Evolutionary conservation across 2,797 vertebrate genomes (phyloP).

Genomic region (Liasis olivaceus): DNA sequence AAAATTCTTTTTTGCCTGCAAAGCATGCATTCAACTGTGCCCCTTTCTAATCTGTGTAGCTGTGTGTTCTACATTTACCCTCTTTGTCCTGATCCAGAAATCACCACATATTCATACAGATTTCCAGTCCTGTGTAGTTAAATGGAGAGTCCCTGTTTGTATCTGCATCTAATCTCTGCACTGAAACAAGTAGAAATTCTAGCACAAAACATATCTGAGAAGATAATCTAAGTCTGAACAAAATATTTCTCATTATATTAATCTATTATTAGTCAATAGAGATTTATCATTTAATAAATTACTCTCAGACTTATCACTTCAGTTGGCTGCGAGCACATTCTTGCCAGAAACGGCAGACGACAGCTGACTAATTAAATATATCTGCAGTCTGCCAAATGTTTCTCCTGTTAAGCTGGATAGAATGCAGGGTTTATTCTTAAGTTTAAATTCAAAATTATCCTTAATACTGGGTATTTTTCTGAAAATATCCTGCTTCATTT

Average conservation of each 20-base stretch:
- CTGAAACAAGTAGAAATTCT: not conserved
- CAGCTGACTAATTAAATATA: conserved; percentile 16
- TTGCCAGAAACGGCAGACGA: not conserved
- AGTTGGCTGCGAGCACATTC: not conserved
- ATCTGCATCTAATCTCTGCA: not conserved
- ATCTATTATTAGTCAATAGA: not conserved
- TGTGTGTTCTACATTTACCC: not conserved
- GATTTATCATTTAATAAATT: not conserved
- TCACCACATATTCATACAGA: not conserved
- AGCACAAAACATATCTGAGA: not conserved
- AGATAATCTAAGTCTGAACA: not conserved
- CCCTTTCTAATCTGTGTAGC: not conserved
- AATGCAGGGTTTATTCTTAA: conserved; percentile 13
- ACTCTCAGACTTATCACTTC: not conserved
- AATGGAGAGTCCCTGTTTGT: not conserved
- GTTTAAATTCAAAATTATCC: conserved; percentile 36
- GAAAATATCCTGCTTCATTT: not conserved
- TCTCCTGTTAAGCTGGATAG: not conserved
- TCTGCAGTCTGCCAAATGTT: not conserved
- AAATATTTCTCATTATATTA: not conserved
- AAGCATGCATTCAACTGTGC: not conserved
- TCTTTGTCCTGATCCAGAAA: not conserved
- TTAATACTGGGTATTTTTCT: conserved; percentile 30
- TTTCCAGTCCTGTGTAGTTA: not conserved
- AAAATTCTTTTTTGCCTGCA: not conserved